phyloP scores from a whole-genome alignment of 2,888 invertebrate genomes.

The Neuroscelio doddi region DNA sequence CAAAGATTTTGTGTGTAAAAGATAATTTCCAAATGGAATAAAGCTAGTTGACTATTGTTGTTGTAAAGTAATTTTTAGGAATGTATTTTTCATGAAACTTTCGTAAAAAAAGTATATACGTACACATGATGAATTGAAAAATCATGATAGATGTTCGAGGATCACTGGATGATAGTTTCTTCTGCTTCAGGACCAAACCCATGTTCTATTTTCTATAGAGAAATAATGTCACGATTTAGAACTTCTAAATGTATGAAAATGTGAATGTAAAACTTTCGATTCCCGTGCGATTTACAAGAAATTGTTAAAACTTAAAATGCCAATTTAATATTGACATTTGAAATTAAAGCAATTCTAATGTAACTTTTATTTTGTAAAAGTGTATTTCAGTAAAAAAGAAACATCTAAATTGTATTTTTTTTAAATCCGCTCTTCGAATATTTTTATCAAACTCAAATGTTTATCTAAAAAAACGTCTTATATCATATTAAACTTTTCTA shows the following conservation, averaged over 20 bases:
- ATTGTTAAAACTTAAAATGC: too few relatives aligned
- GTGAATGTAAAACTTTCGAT: too few relatives aligned
- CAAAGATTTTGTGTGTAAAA: slow-evolving; percentile 11
- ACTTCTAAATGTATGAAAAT: background rate
- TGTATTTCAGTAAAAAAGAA: too few relatives aligned
- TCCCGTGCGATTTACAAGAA: too few relatives aligned
- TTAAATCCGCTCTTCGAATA: too few relatives aligned
- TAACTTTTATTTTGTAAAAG: too few relatives aligned
- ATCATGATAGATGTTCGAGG: background rate
- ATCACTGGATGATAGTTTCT: background rate
- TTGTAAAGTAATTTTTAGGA: slow-evolving; percentile 31
- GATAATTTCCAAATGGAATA: slow-evolving; percentile 1
- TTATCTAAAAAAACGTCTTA: too few relatives aligned
- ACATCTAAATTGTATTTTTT: too few relatives aligned
- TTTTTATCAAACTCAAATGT: too few relatives aligned
- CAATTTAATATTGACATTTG: slow-evolving; percentile 5
- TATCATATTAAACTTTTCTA: too few relatives aligned
- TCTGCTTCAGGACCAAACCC: background rate
- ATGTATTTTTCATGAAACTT: slow-evolving; percentile 18
- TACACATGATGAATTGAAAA: slow-evolving; percentile 7
- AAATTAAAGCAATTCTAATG: too few relatives aligned
- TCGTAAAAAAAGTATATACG: slow-evolving; percentile 9
- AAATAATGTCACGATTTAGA: slow-evolving; percentile 2
- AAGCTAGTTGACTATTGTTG: background rate
- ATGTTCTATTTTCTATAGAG: slow-evolving; percentile 11